Evolutionary conservation across 2,113 vertebrate species (phyloP).

Genomic region (Calidris pygmaea): DNA sequence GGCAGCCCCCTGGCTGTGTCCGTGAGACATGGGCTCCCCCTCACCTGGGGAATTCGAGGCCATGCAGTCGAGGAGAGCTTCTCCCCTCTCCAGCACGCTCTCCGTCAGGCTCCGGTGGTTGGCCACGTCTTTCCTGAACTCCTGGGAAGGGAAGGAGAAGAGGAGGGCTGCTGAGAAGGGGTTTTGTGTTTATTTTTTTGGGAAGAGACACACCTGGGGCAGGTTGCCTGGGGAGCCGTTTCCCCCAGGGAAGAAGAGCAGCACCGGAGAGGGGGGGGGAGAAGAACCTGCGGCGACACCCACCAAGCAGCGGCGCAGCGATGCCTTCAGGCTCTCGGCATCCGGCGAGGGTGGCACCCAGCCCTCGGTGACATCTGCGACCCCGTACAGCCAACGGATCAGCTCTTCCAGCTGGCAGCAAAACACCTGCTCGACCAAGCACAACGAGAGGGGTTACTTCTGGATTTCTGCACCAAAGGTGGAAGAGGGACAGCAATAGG

Average conservation of each 20-base stretch:
- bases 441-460: not conserved
- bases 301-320: slow-evolving; percentile 85
- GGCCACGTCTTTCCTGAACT: slow-evolving; percentile 83
- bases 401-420: slow-evolving; percentile 87
- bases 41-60: slow-evolving; percentile 83
- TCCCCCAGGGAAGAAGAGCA: not conserved
- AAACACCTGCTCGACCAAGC: slow-evolving; percentile 78
- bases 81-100: slow-evolving; percentile 82
- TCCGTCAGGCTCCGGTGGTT: slow-evolving; percentile 80
- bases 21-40: not conserved
- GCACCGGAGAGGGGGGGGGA: not conserved
- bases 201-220: not conserved
- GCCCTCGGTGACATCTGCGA: slow-evolving; percentile 72
- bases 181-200: not conserved
- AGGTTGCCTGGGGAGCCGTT: not conserved
- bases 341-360: slow-evolving; percentile 67
- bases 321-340: slow-evolving; percentile 71
- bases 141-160: slow-evolving; percentile 65
- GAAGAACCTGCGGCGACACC: not conserved
- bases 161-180: fast-evolving
- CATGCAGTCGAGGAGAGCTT: slow-evolving; percentile 84
- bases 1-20: not conserved
- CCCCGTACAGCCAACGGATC: slow-evolving; percentile 80
- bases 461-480: not conserved
- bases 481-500: fast-evolving